Base-by-base conservation (phyloP, 2,113 vertebrate genomes). In the Pelvicachromis taeniatus region DNA sequence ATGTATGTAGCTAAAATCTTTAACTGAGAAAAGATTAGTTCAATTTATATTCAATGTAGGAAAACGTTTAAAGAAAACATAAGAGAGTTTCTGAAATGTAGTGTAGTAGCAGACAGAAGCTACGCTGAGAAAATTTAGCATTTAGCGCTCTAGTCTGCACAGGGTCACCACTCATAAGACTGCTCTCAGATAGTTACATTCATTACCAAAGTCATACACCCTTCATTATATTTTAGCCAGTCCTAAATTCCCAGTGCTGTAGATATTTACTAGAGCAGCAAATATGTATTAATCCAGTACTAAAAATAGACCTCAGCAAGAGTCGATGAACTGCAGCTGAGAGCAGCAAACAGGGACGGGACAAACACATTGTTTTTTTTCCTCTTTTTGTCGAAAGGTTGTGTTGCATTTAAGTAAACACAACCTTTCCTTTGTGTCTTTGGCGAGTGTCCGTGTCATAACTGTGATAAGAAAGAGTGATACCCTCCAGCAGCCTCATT, bases 401-500 rank as follows among this genome's bases (percentile, higher is more conserved):
- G 68, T 50, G 68, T 75, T 75, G 26, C 23, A 4, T 75, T 75
- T 75, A 75, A 50, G 23, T 75, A 75, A 75, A 75, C 68, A 75
- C 42, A 50, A 75, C 21, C 33, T 83, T 26, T 87, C 79, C 16
- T 78, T 78, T 89, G 80, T 75, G 59, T 83, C 78, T 78, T 26
- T 81, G 80, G 65, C 77, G 45, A 61, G 21, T 65, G 87, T 87
- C 13, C 29, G 35, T 77, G 61, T 88, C 52, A 61, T 61, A 70
- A 33, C 86, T 70, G 78, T 21, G 65, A 82, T 86, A 84, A 82
- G 85, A 86, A 53, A 65, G 53, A 56, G 19, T 73, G 50, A 79
- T 77, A 48, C 84, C 63, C 45, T 56, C 63, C 79, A 65, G 81
- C 33, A 42, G 83, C 31, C 13, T 77, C 5, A n/a, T 87, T 78